A percentile compares a stretch with the other conserved stretches of the same genome.
phyloP scores from a whole-genome alignment of 2,888 invertebrate species.

The Machimus atricapillus region DNA sequence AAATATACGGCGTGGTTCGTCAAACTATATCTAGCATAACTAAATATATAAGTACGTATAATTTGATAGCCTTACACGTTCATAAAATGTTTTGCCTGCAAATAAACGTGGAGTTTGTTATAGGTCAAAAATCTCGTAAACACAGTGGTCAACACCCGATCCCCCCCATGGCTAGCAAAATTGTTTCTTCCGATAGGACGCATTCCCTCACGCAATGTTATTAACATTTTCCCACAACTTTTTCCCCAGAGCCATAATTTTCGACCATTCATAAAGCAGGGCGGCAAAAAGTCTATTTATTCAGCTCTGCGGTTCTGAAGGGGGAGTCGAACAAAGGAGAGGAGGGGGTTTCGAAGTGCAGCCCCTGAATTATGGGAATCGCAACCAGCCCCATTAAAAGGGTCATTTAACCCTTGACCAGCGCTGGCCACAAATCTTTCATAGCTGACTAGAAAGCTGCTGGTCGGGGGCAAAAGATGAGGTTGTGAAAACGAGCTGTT shows the following conservation, averaged over 20 bases:
- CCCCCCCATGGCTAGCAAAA: not conserved
- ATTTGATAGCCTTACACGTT: not conserved
- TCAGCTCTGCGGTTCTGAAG: not conserved
- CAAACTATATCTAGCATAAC: not conserved
- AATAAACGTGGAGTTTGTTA: not conserved
- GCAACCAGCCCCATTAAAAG: not conserved
- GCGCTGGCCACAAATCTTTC: not conserved
- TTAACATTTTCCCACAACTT: not conserved
- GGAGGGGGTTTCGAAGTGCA: not conserved
- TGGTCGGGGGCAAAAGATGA: not conserved
- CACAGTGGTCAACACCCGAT: not conserved
- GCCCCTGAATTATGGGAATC: not conserved
- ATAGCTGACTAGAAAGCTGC: not conserved
- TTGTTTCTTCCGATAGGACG: not conserved
- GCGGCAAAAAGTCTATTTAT: not conserved
- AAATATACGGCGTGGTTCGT: not conserved
- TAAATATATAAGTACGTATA: no score
- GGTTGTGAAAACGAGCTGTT: not conserved
- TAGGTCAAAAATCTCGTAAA: not conserved
- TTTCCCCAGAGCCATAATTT: not conserved
- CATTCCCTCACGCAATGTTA: not conserved
- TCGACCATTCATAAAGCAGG: not conserved
- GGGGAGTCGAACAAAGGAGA: not conserved
- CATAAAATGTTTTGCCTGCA: not conserved
- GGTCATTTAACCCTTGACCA: constrained; percentile 15